Evolutionary conservation across 2,113 vertebrate species (phyloP).

Genomic region (Elanoides forficatus): DNA sequence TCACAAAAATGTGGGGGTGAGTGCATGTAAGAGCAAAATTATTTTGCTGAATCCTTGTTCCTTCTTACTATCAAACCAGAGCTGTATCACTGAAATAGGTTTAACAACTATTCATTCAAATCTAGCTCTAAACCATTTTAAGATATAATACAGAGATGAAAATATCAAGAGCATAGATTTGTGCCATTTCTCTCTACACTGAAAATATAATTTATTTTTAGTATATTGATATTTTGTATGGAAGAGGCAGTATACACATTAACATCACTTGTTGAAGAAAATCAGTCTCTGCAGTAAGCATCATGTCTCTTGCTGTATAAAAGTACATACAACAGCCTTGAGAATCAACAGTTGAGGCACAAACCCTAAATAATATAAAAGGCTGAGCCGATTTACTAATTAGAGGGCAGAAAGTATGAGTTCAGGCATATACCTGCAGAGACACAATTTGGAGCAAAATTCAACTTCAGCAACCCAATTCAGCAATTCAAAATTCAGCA

Average conservation of each 20-base stretch:
- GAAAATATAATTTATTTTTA: neutral
- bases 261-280: neutral
- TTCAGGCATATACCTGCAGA: neutral
- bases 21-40: neutral
- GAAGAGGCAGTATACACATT: fast-evolving
- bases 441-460: neutral
- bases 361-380: neutral
- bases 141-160: neutral
- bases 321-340: neutral
- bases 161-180: neutral
- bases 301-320: neutral
- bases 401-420: neutral
- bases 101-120: neutral
- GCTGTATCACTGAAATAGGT: neutral
- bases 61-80: neutral
- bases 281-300: neutral
- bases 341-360: neutral
- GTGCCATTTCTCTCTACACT: neutral
- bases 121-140: neutral
- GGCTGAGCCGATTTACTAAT: neutral
- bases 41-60: neutral
- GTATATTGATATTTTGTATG: neutral
- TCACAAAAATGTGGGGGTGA: neutral
- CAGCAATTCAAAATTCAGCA: neutral
- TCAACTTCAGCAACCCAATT: neutral